Evolutionary conservation across 1,140 invertebrate species (phyloP).

Genomic region (Drosophila insularis): DNA sequence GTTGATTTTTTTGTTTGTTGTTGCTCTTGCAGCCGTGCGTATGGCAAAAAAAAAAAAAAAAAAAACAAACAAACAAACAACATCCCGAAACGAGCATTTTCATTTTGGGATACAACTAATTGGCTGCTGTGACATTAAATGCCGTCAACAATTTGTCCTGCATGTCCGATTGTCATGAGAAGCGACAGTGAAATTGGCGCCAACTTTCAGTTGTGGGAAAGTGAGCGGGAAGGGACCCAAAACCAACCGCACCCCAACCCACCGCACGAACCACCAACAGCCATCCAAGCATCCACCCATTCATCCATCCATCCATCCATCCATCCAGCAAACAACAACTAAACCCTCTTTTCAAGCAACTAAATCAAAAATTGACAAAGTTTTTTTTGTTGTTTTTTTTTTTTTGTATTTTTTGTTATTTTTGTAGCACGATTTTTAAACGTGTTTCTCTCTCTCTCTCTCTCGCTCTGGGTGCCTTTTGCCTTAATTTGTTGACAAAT

Average conservation of each 20-base stretch:
- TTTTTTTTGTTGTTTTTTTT: slow-evolving; percentile 18
- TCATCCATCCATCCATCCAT: background rate
- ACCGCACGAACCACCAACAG: background rate
- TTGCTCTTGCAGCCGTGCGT: slow-evolving; percentile 64
- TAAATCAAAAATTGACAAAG: slow-evolving; percentile 47
- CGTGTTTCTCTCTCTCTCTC: slow-evolving; percentile 62
- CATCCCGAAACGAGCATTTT: slow-evolving; percentile 68
- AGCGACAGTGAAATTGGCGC: slow-evolving; percentile 72
- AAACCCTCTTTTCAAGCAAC: slow-evolving; percentile 33
- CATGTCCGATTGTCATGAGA: slow-evolving; percentile 71
- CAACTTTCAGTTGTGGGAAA: slow-evolving; percentile 45
- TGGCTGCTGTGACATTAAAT: slow-evolving; percentile 80
- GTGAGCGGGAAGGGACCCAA: slow-evolving; percentile 22
- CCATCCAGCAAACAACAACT: slow-evolving; percentile 21
- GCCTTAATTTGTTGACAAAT: slow-evolving; percentile 79
- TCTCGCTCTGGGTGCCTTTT: slow-evolving; percentile 60
- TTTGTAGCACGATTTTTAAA: slow-evolving; percentile 69
- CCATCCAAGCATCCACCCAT: background rate
- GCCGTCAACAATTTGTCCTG: slow-evolving; percentile 80
- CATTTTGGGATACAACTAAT: slow-evolving; percentile 71
- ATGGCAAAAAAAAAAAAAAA: slow-evolving; percentile 47
- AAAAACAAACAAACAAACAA: slow-evolving; percentile 39
- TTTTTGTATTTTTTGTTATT: slow-evolving; percentile 16
- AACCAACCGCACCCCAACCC: slow-evolving; percentile 1
- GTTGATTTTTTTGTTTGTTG: slow-evolving; percentile 41